Evolutionary conservation across 2,113 vertebrate species (phyloP).

Genomic region (Panthera uncia): DNA sequence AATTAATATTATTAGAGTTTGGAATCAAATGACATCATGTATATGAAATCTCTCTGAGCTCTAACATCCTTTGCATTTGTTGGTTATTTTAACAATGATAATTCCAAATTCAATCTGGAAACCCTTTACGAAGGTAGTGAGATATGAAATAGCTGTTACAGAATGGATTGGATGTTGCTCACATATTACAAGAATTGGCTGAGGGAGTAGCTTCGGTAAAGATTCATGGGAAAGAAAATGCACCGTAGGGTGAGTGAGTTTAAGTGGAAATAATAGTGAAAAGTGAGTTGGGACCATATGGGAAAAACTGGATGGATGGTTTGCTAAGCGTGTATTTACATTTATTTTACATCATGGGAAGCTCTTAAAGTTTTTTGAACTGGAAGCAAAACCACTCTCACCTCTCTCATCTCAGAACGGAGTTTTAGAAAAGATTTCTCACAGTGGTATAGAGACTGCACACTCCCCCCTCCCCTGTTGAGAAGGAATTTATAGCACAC

Average conservation of each 20-base stretch:
- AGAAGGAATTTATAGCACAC: neutral
- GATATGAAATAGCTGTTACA: neutral
- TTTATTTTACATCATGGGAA: constrained; percentile 4
- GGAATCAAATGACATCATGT: neutral
- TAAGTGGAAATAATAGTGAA: neutral
- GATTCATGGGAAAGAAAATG: neutral
- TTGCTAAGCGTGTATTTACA: neutral
- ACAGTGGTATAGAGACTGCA: neutral
- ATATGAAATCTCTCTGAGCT: neutral
- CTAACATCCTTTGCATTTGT: neutral
- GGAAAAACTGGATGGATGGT: neutral
- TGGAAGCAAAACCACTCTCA: neutral
- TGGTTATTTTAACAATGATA: neutral
- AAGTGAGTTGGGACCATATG: neutral
- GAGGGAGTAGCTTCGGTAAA: neutral
- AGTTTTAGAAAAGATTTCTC: constrained; percentile 6
- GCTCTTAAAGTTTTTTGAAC: constrained; percentile 4
- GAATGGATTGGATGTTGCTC: neutral
- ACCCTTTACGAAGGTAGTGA: neutral
- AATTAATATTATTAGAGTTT: neutral
- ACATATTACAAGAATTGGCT: neutral
- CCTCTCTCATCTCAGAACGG: neutral
- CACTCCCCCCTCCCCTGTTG: neutral
- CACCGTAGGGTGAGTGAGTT: neutral
- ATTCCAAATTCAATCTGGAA: neutral